Base-by-base conservation (phyloP, 2,797 vertebrate species). In the Columba guinea region DNA sequence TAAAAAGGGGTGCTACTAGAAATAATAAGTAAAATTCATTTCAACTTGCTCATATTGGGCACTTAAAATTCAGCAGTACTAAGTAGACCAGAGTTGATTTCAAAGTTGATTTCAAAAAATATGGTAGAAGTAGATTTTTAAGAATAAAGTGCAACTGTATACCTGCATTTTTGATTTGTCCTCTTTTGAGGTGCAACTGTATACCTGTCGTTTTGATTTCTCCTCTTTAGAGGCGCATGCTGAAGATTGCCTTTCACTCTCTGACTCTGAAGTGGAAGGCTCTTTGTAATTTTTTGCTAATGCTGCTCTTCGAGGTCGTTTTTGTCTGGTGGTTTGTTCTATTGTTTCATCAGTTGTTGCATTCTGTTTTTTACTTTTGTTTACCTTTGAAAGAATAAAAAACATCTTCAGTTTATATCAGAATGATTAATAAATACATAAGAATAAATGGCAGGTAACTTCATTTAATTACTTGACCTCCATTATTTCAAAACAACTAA, bases 201-300 rank as follows among this genome's bases (percentile, higher is more conserved):
- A 82, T 82, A 98, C 98, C 97, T 95, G 79, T 46, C 9, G 21
- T 92, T 87, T 97, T 34, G 89, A 53, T 56, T 91, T 95, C 26
- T 96, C 89, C 86, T 94, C 89, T 65, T 68, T 84, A 46, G 60
- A 78, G 26, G 32, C 35, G 41, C 15, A 26, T 3, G 17, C 2
- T 93, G 91, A 48, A 92, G 62, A 92, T 85, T 98, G 46, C 26
- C 81, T 44, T 78, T 97, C 97, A 81, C 76, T 78, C 44, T 98
- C 98, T 19, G 97, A 98, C 59, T 98, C 98, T 78, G 98, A 98
- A 93, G 96, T 97, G 70, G 98, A 98, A 64, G 58, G 89, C 23
- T 98, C 98, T 95, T 95, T 97, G 68, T 97, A 97, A 82, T 96
- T 98, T 97, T 98, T 99, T 90, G 87, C 89, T 73, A 96, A 89